Base-by-base conservation (phyloP, 2,888 invertebrate genomes). In the Spodoptera littoralis region DNA sequence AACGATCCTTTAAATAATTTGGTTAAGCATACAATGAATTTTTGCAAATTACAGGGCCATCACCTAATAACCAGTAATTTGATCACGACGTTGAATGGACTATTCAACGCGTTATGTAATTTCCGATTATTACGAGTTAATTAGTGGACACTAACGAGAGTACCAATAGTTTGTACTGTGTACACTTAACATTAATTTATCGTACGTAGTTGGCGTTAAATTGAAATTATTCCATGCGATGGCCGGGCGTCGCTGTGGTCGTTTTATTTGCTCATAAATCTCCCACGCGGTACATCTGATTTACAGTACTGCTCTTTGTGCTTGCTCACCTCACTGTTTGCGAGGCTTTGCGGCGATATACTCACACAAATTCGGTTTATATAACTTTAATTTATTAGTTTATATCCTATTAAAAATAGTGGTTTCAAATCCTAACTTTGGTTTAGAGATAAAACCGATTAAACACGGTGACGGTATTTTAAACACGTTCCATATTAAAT, bases 201-300 rank as follows among this genome's bases (percentile, higher is more conserved):
- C 69, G 79, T 69, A 81, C 80, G 82, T 82, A 84, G 85, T 83
- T 85, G 83, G 90, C 88, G 88, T 89, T 88, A 90, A 92, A 92
- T 91, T 91, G 90, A 92, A 92, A 92, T 90, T 88, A 91, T 90
- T 91, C 86, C 83, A 83, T 76, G 85, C 84, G 83, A 87, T 85
- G 85, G 86, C 76, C 81, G 84, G 69, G 83, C 81, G 84, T 80
- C 77, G 77, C 76, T 88, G 89, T 76, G 90, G 90, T 88, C 85
- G 84, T 86, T 92, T 92, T 91, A 90, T 91, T 90, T 87, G 89
- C 82, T 77, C 87, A 90, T 91, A 90, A 91, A 91, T 91, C 89
- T 90, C 86, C 68, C 67, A 75, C 76, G 83, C 70, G 88, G 89
- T 88, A 88, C 88, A 85, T 86, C 89, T 91, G 91, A 92, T 92